These are phyloP conservation scores for Hipparchia semele DNA, from an alignment of 2,888 invertebrate genomes.

Conservation along the genomic window DNA sequence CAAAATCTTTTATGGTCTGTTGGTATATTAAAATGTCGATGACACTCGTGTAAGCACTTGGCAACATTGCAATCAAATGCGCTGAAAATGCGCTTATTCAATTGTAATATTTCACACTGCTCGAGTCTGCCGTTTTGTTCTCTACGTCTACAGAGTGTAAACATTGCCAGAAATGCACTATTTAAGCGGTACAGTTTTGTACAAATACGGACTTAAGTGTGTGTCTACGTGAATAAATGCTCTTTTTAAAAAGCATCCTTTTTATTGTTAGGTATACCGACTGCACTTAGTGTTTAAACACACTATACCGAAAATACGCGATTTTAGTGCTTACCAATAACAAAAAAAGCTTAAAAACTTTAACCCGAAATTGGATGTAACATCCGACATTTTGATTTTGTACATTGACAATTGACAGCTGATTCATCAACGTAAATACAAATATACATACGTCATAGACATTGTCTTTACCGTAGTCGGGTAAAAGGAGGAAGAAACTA, in stretches of 20 bases:
- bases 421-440: no score
- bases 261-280: constrained; percentile 8
- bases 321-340: no score
- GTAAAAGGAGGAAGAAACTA: no score
- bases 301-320: no score
- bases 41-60: constrained; percentile 9
- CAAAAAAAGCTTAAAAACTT: no score
- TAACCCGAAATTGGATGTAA: no score
- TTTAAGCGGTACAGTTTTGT: constrained; percentile 12
- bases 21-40: neutral
- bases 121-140: constrained; percentile 8
- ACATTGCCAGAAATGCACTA: constrained; percentile 19
- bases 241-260: constrained; percentile 8
- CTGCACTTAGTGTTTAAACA: no score
- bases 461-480: no score
- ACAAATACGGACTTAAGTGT: constrained; percentile 14
- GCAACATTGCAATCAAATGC: constrained; percentile 12
- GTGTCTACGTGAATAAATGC: constrained; percentile 22
- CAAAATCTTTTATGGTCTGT: neutral
- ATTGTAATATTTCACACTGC: constrained; percentile 6
- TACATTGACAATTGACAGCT: no score
- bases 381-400: no score
- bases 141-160: constrained; percentile 11
- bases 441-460: no score
- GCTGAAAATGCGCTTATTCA: constrained; percentile 9